A percentile compares a stretch with the other conserved stretches of the same genome.
Conservation (phyloP, 2,888 invertebrate genomes). For the Amorpha juglandis region DNA sequence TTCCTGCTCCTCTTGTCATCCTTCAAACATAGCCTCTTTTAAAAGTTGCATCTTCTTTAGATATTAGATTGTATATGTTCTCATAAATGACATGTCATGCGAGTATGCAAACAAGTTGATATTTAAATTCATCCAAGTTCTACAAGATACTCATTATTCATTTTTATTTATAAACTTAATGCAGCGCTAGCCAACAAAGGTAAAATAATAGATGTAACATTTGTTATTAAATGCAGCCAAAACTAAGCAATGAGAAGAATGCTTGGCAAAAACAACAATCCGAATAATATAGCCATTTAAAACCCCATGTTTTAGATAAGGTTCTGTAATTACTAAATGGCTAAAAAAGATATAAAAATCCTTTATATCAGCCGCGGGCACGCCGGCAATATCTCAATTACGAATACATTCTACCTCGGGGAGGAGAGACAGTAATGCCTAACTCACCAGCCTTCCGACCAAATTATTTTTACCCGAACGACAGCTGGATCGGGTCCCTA, state of each 20-base stretch:
- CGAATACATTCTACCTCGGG: no score
- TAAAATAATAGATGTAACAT: slow-evolving; percentile 42
- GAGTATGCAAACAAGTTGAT: slow-evolving; percentile 12
- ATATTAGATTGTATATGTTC: neutral
- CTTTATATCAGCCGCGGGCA: no score
- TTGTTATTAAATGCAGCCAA: slow-evolving; percentile 38
- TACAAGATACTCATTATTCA: neutral
- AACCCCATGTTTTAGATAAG: no score
- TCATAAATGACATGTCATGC: neutral
- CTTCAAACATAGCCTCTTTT: neutral
- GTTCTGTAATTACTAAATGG: no score
- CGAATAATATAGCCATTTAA: neutral
- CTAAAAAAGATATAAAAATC: no score
- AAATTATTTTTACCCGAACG: no score
- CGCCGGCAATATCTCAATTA: no score
- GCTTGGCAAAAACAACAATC: neutral
- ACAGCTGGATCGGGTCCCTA: no score
- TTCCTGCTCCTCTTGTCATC: neutral
- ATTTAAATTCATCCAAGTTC: neutral
- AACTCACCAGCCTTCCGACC: no score
- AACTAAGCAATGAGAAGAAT: slow-evolving; percentile 24
- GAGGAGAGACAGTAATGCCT: no score
- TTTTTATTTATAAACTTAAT: slow-evolving; percentile 35
- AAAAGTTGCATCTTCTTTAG: neutral
- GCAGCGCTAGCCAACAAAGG: slow-evolving; percentile 41